These are phyloP conservation scores for Stegophylla sp. DNA, from an alignment of 2,888 invertebrate genomes.

Conservation along the genomic window DNA sequence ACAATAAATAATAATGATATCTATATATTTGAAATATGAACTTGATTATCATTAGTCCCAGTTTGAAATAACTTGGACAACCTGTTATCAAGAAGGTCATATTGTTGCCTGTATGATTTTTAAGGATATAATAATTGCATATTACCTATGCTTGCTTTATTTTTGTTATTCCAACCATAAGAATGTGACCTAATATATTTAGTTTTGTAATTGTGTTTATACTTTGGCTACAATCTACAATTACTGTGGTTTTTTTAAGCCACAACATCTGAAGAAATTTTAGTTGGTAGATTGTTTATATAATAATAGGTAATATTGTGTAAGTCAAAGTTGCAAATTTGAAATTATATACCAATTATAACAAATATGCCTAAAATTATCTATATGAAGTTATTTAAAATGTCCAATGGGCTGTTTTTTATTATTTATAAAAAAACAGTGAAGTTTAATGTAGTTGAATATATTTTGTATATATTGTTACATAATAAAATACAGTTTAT, in stretches of 20 bases:
- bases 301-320: neutral
- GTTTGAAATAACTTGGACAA: conserved; percentile 28
- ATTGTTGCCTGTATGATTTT: conserved; percentile 6
- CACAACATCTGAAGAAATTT: conserved; percentile 6
- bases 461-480: no score
- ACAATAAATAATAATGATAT: neutral
- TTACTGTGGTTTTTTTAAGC: conserved; percentile 20
- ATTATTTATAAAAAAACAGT: no score
- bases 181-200: conserved; percentile 13
- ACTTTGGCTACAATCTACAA: neutral
- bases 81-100: conserved; percentile 49
- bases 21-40: conserved; percentile 9
- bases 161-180: conserved; percentile 19
- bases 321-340: neutral
- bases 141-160: conserved; percentile 5
- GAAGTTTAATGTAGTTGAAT: no score
- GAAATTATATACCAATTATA: neutral
- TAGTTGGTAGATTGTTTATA: conserved; percentile 4
- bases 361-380: neutral
- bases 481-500: no score
- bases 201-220: conserved; percentile 22
- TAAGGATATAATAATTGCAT: conserved; percentile 24
- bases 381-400: no score
- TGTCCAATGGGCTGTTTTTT: no score
- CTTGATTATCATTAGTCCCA: conserved; percentile 23